Evolutionary conservation across 2,113 vertebrate species (phyloP).

Genomic region (Telmatochromis sp.): DNA sequence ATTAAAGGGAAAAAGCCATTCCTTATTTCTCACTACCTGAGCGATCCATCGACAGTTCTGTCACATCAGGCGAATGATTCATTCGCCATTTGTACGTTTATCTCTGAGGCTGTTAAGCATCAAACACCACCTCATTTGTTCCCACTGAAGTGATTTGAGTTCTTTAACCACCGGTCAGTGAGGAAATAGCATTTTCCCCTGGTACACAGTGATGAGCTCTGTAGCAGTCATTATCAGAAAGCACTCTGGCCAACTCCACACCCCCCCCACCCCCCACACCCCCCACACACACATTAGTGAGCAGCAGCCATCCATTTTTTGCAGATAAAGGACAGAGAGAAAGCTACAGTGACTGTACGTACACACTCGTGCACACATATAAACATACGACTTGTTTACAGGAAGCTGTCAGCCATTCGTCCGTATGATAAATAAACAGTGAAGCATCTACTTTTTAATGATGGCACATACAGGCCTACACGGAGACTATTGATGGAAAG

Average conservation of each 20-base stretch:
- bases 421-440: constrained; percentile 59
- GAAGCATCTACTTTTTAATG: constrained; percentile 56
- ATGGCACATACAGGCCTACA: constrained; percentile 35
- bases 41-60: neutral
- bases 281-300: neutral
- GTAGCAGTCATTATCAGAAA: constrained; percentile 13
- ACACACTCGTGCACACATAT: neutral
- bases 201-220: neutral
- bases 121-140: constrained; percentile 5
- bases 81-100: neutral
- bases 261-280: neutral
- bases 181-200: neutral
- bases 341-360: neutral
- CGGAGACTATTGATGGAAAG: constrained; percentile 56
- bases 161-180: neutral
- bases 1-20: neutral
- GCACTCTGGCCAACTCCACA: neutral
- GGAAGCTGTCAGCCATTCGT: constrained; percentile 51
- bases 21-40: neutral
- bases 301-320: constrained; percentile 5
- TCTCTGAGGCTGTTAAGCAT: neutral
- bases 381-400: constrained; percentile 56
- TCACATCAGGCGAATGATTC: neutral
- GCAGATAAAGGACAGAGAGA: constrained; percentile 7
- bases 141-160: neutral